Base-by-base conservation (phyloP, 2,113 vertebrate species). In the Misgurnus mizolepis region DNA sequence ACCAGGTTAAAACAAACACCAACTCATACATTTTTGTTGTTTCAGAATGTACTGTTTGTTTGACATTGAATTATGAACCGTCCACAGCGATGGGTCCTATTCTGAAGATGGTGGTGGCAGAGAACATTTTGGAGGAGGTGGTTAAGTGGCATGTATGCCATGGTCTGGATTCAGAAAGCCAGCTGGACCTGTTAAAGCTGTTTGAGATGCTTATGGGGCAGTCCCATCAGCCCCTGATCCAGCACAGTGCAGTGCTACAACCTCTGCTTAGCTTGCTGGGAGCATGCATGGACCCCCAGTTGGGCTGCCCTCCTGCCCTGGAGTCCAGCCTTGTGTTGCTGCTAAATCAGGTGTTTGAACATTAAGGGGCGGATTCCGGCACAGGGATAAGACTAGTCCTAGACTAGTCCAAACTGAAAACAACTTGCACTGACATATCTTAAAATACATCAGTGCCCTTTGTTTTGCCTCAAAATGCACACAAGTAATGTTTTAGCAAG, bases 181-280 rank as follows among this genome's bases (percentile, higher is more conserved):
- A 96, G 88, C 93, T 93, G 80, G 95, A 95, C 74, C 93, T 98
- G 85, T 91, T 99, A 80, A 98, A 98, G 90, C 93, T 98, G 10
- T 98, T 95, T 0, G 97, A 98, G 92, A 95, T 97, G 95, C 93
- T 98, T 55, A 94, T 98, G 53, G 95, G 96, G 73, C 96, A 97
- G 76, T 94, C 96, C 41, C 96, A 91, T 81, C 97, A 99, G 93
- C 94, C 95, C 0, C 88, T 98, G 71, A 93, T 98, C 82, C 92
- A 91, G 66, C 95, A 98, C 88, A 90, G 87, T 2, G 88, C 95
- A 0, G 86, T 99, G 82, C 95, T 97, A n/a, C 89, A 93, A 27
- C 96, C 97, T 0, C 90, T 99, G 77, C 92, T 97, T 79, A 89
- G 89, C 64, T 91, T 99, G 78, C 92, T 98, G 87, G 91, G 94